Conservation (phyloP, 37 sponge, comb jelly and placozoan genomes). For the Oscarella lobularis region DNA sequence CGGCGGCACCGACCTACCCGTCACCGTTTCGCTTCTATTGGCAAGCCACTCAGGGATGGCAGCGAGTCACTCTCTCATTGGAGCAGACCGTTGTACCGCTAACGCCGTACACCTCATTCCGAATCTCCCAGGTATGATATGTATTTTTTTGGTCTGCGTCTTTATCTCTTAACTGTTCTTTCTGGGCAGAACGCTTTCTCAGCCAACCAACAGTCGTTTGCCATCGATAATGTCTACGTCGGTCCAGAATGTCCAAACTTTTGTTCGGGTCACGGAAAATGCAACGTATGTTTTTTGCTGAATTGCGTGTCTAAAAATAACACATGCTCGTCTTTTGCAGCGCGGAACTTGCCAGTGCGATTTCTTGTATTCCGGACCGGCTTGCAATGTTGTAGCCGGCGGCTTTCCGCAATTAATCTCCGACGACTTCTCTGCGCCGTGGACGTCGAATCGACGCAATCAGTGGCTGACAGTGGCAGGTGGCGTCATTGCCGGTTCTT, state of each 20-base stretch:
- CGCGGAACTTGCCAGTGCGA: background rate
- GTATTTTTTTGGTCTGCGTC: background rate
- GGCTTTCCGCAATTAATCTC: background rate
- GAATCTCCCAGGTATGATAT: background rate
- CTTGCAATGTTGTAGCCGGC: background rate
- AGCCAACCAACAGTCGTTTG: background rate
- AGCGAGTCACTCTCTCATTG: background rate
- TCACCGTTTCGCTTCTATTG: background rate
- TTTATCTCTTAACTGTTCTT: too few relatives aligned
- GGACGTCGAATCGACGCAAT: background rate
- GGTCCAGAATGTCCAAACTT: background rate
- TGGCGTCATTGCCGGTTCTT: background rate
- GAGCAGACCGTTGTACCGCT: background rate
- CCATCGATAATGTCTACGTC: conserved; percentile 2
- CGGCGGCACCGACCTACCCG: background rate
- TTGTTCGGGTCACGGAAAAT: conserved; percentile 2
- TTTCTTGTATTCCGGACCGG: background rate
- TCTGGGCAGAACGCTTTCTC: too few relatives aligned
- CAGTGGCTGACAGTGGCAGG: background rate
- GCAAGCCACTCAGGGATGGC: background rate
- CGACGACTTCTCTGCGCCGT: background rate
- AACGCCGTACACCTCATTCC: background rate
- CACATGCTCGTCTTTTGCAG: background rate
- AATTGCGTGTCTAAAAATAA: background rate
- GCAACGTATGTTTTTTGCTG: background rate